phyloP scores from a whole-genome alignment of 2,888 invertebrate species.

The Netelia fuscicornis region DNA sequence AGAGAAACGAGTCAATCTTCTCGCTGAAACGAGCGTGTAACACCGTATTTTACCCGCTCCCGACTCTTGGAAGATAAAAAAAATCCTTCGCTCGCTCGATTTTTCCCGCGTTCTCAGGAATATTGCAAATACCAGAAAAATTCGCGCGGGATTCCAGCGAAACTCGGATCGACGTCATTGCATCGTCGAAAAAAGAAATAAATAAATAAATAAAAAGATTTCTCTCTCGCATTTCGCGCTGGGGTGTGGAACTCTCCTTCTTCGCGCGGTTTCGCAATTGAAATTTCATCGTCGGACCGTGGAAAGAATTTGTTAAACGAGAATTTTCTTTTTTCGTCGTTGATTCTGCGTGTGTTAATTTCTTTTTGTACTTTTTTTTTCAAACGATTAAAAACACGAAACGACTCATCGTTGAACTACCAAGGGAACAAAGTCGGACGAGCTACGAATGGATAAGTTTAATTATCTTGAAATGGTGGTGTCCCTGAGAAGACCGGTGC shows the following conservation, averaged over 20 bases:
- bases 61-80: conserved; percentile 24
- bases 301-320: conserved; percentile 19
- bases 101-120: conserved; percentile 37
- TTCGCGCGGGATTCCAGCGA: conserved; percentile 62
- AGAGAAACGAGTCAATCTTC: conserved; percentile 46
- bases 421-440: conserved; percentile 3
- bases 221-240: conserved; percentile 29
- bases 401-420: conserved; percentile 32
- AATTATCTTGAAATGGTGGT: conserved; percentile 70
- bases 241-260: conserved; percentile 24
- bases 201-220: conserved; percentile 15
- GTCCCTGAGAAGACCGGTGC: conserved; percentile 77
- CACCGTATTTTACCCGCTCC: conserved; percentile 53
- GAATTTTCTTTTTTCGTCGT: conserved; percentile 6
- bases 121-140: conserved; percentile 62
- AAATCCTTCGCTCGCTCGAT: conserved; percentile 36
- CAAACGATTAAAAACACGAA: too few species aligned
- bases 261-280: conserved; percentile 12
- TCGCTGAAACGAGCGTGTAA: conserved; percentile 22
- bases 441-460: conserved; percentile 25
- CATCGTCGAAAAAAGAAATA: not conserved
- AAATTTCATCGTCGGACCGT: not conserved
- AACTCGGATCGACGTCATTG: conserved; percentile 51
- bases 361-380: not conserved
- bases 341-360: not conserved